Evolutionary conservation across 2,888 invertebrate species (phyloP).

Genomic region (Drosophila subquinaria): DNA sequence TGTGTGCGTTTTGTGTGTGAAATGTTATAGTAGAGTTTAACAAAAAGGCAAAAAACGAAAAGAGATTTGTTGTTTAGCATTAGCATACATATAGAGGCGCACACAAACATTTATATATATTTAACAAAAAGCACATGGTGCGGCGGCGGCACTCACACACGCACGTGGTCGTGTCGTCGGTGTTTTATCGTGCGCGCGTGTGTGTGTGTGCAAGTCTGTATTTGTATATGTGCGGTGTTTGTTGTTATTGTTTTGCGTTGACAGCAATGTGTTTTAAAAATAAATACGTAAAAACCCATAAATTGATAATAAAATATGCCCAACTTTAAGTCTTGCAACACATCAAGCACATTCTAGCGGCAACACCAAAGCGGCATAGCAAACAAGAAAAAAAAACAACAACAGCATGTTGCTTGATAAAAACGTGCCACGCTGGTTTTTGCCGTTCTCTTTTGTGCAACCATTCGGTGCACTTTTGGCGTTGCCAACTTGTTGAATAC

Average conservation of each 20-base stretch:
- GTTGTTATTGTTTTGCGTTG: constrained; percentile 62
- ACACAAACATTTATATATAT: constrained; percentile 20
- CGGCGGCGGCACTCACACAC: constrained; percentile 66
- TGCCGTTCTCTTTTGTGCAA: constrained; percentile 39
- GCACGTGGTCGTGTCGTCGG: constrained; percentile 61
- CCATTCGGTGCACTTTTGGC: constrained; percentile 52
- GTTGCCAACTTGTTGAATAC: constrained; percentile 59
- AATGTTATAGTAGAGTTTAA: constrained; percentile 64
- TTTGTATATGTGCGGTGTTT: constrained; percentile 37
- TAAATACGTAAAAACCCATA: not conserved
- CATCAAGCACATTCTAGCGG: constrained; percentile 4
- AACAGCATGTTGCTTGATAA: constrained; percentile 66
- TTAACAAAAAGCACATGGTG: constrained; percentile 75
- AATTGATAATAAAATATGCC: not conserved
- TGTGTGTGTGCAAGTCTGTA: constrained; percentile 4
- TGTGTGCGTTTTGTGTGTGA: constrained; percentile 30
- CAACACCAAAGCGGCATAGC: constrained; percentile 33
- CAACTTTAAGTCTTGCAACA: not conserved
- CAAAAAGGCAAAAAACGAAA: constrained; percentile 28
- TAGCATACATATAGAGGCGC: constrained; percentile 26
- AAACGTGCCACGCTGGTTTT: constrained; percentile 75
- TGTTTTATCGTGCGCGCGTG: constrained; percentile 1
- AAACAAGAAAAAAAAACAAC: constrained; percentile 25
- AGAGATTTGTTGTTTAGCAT: constrained; percentile 40
- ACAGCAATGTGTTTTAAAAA: constrained; percentile 14